These are phyloP conservation scores for Psittacula cyanocephala DNA, from an alignment of 2,113 vertebrate genomes.

Conservation along the genomic window DNA sequence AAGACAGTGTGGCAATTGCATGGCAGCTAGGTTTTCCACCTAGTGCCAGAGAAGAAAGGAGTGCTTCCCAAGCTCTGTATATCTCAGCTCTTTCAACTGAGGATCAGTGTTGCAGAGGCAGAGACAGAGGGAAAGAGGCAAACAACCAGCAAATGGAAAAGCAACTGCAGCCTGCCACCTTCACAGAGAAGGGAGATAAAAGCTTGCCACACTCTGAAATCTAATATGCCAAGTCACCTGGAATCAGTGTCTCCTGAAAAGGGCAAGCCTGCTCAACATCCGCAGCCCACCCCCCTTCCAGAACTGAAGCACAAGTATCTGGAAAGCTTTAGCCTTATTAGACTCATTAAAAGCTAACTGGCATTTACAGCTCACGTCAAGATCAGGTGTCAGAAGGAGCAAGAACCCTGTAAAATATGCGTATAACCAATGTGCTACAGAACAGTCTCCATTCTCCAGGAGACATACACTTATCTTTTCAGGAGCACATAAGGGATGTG, in stretches of 20 bases:
- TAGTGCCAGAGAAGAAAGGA: constrained; percentile 41
- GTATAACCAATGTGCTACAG: neutral
- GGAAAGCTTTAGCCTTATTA: constrained; percentile 36
- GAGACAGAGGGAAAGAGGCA: neutral
- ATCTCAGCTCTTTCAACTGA: constrained; percentile 44
- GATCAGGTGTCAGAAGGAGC: neutral
- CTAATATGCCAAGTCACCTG: constrained; percentile 37
- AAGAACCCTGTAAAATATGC: neutral
- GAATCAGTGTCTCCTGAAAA: constrained; percentile 49
- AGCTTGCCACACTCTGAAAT: constrained; percentile 34
- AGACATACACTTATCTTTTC: neutral
- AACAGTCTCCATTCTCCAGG: neutral
- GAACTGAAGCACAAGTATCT: neutral
- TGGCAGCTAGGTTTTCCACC: constrained; percentile 30
- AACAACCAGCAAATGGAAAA: constrained; percentile 28
- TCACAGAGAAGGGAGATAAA: neutral
- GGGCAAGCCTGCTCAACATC: constrained; percentile 3
- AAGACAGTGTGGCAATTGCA: neutral
- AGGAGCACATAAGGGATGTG: neutral
- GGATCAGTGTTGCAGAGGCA: constrained; percentile 37
- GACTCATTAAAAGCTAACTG: constrained; percentile 31
- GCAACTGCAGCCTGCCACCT: constrained; percentile 4
- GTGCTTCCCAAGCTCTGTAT: neutral
- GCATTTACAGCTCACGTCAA: neutral
- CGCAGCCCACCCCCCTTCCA: neutral